Evolutionary conservation across 2,888 invertebrate species (phyloP).

Genomic region (Cosmorhoe ocellata): DNA sequence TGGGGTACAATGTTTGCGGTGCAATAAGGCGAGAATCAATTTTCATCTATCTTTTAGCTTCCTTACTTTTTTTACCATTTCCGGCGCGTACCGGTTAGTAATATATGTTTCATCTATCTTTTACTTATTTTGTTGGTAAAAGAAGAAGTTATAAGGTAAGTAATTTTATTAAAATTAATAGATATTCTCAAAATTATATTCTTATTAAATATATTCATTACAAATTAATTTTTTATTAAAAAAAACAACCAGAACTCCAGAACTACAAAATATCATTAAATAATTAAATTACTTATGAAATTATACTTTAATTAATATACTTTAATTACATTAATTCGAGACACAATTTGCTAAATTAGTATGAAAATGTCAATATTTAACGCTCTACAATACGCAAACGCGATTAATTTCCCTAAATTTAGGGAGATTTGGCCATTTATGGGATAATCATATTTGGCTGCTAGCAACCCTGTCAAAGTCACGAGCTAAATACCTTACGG

Average conservation of each 20-base stretch:
- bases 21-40: no score
- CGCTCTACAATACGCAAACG: neutral
- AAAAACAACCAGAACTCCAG: neutral
- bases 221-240: no score
- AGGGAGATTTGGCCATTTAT: constrained; percentile 6
- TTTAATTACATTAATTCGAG: constrained; percentile 33
- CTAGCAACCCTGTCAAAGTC: constrained; percentile 27
- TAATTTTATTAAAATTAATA: no score
- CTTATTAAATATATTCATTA: no score
- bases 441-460: constrained; percentile 7
- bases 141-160: no score
- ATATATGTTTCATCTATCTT: no score
- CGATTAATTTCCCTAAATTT: constrained; percentile 7
- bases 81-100: no score
- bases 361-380: neutral
- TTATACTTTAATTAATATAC: constrained; percentile 28
- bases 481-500: constrained; percentile 20
- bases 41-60: no score
- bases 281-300: constrained; percentile 34
- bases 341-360: constrained; percentile 2
- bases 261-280: constrained; percentile 13
- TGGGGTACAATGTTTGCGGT: constrained; percentile 37
- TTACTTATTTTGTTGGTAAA: no score
- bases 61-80: no score
- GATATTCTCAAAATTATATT: neutral